Conservation (phyloP, 2,797 vertebrate genomes). For the Apogon hyalosoma region DNA sequence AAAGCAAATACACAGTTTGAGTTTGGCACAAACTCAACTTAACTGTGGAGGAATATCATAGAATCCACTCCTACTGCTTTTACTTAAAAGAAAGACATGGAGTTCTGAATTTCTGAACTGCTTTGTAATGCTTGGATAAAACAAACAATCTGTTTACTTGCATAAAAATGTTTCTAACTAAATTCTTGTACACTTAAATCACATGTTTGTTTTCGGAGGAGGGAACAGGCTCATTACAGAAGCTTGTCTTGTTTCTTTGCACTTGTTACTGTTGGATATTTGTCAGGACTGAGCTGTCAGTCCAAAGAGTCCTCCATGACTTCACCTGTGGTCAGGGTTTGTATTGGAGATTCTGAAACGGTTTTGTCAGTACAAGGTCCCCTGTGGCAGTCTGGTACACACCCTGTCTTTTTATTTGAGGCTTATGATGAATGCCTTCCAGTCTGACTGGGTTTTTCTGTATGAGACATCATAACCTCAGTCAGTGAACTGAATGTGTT, state of each 20-base stretch:
- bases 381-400: slow-evolving; percentile 25
- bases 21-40: background rate
- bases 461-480: slow-evolving; percentile 10
- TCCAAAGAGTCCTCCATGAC: slow-evolving; percentile 17
- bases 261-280: background rate
- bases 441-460: slow-evolving; percentile 37
- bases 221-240: background rate
- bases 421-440: slow-evolving; percentile 59
- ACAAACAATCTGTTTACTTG: no score
- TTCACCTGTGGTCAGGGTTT: slow-evolving; percentile 20
- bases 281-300: slow-evolving; percentile 4
- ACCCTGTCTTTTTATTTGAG: slow-evolving; percentile 34
- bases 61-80: background rate
- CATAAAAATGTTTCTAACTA: background rate
- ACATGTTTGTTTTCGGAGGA: background rate
- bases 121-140: no score
- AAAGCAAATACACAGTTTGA: background rate
- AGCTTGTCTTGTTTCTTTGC: background rate
- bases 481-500: slow-evolving; percentile 14
- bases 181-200: background rate
- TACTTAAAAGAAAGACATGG: background rate
- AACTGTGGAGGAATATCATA: background rate
- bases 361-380: slow-evolving; percentile 47
- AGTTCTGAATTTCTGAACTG: background rate
- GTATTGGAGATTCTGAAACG: slow-evolving; percentile 37